phyloP scores from a whole-genome alignment of 2,888 invertebrate genomes.

The Drosophila pseudotalamancana region DNA sequence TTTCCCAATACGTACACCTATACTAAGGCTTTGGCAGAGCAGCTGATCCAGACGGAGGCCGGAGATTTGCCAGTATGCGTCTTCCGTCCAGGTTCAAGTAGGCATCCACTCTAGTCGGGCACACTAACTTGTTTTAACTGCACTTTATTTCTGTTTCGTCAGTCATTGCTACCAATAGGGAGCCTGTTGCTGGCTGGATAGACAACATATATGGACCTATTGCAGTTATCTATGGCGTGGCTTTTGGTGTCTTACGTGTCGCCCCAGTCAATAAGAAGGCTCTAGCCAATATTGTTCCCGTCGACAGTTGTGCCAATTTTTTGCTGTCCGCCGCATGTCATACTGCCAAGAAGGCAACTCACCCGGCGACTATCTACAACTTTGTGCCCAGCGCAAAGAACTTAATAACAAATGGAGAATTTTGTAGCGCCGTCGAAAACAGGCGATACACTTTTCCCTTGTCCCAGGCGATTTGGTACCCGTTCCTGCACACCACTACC shows the following conservation, averaged over 20 bases:
- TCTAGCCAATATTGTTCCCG: conserved; percentile 84
- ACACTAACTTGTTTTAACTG: not conserved
- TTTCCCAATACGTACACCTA: conserved; percentile 90
- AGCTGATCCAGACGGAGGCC: conserved; percentile 86
- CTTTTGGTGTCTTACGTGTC: conserved; percentile 86
- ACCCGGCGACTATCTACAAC: conserved; percentile 87
- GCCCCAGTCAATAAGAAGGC: conserved; percentile 72
- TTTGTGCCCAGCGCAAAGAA: conserved; percentile 92
- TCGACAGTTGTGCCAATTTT: conserved; percentile 84
- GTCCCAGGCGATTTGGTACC: conserved; percentile 89
- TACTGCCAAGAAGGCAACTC: conserved; percentile 65
- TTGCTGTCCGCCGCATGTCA: conserved; percentile 84
- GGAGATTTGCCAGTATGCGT: conserved; percentile 87
- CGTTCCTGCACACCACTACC: conserved; percentile 85
- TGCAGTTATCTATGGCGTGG: conserved; percentile 84
- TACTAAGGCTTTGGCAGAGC: conserved; percentile 90
- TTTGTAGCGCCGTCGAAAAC: conserved; percentile 74
- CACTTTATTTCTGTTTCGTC: no score
- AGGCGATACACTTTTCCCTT: conserved; percentile 85
- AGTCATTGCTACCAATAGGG: conserved; percentile 83
- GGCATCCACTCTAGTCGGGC: not conserved
- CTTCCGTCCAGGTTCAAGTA: conserved; percentile 86
- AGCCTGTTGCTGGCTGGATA: conserved; percentile 87
- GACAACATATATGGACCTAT: conserved; percentile 88
- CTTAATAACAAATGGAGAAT: conserved; percentile 91